Evolutionary conservation across 1,140 invertebrate species (phyloP), one percentile per base, ranked within the genome.

Genomic region (Nephila pilipes): DNA sequence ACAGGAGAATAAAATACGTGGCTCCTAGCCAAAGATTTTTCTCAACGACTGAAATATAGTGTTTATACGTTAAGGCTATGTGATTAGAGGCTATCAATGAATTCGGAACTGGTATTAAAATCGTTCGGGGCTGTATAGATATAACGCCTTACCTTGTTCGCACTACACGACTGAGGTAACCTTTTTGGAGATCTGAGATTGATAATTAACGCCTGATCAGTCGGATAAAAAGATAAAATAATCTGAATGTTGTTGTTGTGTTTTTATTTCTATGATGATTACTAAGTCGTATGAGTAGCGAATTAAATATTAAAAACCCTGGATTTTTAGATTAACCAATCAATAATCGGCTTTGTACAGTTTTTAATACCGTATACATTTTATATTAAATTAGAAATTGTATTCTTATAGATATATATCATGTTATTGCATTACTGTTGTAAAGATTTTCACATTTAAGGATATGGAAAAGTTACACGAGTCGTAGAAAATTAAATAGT

Each of bases 41-140:
- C 88, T 80, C 88, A 90, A 60, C 69, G 75, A 60, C 88, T 90
- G 88, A 65, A 80, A 80, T 90, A 90, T 92, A 85, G 90, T 57
- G 36, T 92, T 85, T 92, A 85, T 85, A 55, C 46, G 65, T 85
- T 92, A 92, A 85, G 80, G 90, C 90, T 63, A 32, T 92, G 90
- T 92, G 90, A 92, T 92, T 92, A 92, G 90, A 85, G 25, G 80
- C 79, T 38, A 92, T 92, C 90, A 92, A 85, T 85, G 88, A 58
- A 36, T 55, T 90, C 54, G 22, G 36, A 80, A 60, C 55, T 85
- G 58, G 36, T 81, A 92, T 92, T 92, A 92, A 85, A 80, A 92
- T 63, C 29, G 58, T 85, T 12, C 60, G 90, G 90, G 90, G 80
- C n/a, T 63, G 90, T 63, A 60, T 92, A 92, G 58, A 85, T 85